A percentile compares a stretch with the other conserved stretches of the same genome.
phyloP scores from a whole-genome alignment of 2,113 vertebrate genomes.

The Nesogale talazaci region DNA sequence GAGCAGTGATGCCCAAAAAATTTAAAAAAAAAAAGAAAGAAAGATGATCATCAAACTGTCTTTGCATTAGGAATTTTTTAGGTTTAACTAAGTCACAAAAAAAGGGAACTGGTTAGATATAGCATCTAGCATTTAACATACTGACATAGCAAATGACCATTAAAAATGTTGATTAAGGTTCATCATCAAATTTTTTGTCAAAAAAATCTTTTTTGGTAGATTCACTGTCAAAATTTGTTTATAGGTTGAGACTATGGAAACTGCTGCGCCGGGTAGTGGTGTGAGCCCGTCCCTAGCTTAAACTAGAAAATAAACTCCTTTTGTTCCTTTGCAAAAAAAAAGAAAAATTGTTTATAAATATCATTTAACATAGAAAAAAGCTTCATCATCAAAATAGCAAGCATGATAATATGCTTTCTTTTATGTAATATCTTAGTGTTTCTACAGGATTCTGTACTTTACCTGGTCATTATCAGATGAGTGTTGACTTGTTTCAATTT shows the following conservation, averaged over 20 bases:
- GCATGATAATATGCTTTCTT: slow-evolving; percentile 31
- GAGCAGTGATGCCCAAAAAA: too few species aligned
- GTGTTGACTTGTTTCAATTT: slow-evolving; percentile 73
- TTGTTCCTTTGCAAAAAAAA: too few species aligned
- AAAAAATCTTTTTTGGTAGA: too few species aligned
- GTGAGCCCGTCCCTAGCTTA: too few species aligned
- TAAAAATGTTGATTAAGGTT: slow-evolving; percentile 57
- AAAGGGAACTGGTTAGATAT: slow-evolving; percentile 53
- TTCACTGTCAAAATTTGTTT: slow-evolving; percentile 46
- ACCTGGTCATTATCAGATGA: slow-evolving; percentile 82
- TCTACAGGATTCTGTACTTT: slow-evolving; percentile 68
- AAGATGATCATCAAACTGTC: slow-evolving; percentile 39
- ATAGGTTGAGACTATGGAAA: too few species aligned
- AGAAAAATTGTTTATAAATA: slow-evolving; percentile 57
- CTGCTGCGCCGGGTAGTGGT: too few species aligned
- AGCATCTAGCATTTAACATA: slow-evolving; percentile 31
- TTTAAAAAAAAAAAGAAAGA: too few species aligned
- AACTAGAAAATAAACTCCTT: too few species aligned
- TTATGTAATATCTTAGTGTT: slow-evolving; percentile 51
- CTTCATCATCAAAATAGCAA: slow-evolving; percentile 11
- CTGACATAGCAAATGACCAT: slow-evolving; percentile 23
- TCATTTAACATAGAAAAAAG: slow-evolving; percentile 7
- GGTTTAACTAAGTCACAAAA: slow-evolving; percentile 14
- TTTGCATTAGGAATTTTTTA: slow-evolving; percentile 45
- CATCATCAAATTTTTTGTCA: slow-evolving; percentile 39